phyloP scores from a whole-genome alignment of 2,797 vertebrate genomes.

The Hybognathus amarus region DNA sequence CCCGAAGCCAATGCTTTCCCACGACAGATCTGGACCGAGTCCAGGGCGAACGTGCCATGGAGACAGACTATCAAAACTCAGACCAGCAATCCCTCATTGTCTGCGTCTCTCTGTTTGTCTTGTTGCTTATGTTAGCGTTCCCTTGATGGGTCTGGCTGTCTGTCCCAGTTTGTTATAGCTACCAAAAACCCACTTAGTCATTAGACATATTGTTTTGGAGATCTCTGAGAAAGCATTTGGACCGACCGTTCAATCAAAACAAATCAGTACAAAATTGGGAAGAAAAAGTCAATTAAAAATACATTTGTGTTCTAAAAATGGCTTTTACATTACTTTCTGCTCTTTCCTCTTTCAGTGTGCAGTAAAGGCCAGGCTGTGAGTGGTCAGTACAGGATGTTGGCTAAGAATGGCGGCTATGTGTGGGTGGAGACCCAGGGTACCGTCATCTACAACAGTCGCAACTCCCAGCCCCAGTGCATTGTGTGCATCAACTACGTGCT shows the following conservation, averaged over 20 bases:
- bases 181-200: slow-evolving; percentile 12
- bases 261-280: too few species aligned
- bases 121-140: slow-evolving; percentile 32
- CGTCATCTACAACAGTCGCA: slow-evolving; percentile 95
- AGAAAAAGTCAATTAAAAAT: not conserved
- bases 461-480: slow-evolving; percentile 96
- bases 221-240: slow-evolving; percentile 14
- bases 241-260: not conserved
- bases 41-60: slow-evolving; percentile 47
- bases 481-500: slow-evolving; percentile 96
- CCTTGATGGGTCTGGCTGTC: slow-evolving; percentile 28
- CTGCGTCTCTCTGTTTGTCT: slow-evolving; percentile 31
- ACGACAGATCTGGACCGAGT: slow-evolving; percentile 71
- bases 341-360: slow-evolving; percentile 82
- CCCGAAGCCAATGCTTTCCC: slow-evolving; percentile 70
- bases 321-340: not conserved
- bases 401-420: slow-evolving; percentile 93
- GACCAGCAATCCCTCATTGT: slow-evolving; percentile 43
- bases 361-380: slow-evolving; percentile 94
- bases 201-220: not conserved
- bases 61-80: slow-evolving; percentile 57
- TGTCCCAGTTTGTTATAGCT: slow-evolving; percentile 28
- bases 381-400: slow-evolving; percentile 94
- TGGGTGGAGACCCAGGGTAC: slow-evolving; percentile 97
- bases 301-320: not conserved